Percentiles rank a stretch among this genome's conserved stretches.
Evolutionary conservation across 2,797 vertebrate genomes (phyloP).

Genomic region (Mormyrus proboscirostris): DNA sequence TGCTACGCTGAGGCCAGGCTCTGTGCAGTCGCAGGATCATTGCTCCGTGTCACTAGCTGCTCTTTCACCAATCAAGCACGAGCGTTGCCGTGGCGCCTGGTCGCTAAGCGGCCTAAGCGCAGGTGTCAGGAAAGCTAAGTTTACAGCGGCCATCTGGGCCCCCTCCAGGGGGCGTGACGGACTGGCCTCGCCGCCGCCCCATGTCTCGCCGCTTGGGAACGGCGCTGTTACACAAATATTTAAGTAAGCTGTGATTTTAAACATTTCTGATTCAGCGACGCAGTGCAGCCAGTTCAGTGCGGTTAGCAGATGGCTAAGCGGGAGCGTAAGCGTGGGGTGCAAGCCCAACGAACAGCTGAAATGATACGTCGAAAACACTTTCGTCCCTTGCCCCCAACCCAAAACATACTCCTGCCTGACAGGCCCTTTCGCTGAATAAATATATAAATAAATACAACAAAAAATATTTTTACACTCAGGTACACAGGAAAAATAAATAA

Average conservation of each 20-base stretch:
- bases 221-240: background rate
- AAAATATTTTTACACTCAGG: conserved; percentile 44
- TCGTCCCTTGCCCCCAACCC: background rate
- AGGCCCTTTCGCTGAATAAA: conserved; percentile 20
- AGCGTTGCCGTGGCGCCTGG: background rate
- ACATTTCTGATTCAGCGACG: conserved; percentile 11
- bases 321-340: background rate
- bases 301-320: conserved; percentile 12
- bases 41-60: background rate
- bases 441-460: conserved; percentile 34
- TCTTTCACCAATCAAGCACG: background rate
- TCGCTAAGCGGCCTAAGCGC: background rate
- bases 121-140: conserved; percentile 5
- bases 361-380: background rate
- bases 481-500: conserved; percentile 48
- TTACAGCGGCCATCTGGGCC: background rate
- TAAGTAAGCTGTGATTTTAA: conserved; percentile 6
- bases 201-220: background rate
- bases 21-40: background rate
- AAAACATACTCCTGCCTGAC: background rate
- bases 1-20: background rate
- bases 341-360: background rate
- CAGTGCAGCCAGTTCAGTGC: background rate
- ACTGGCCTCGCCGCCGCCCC: background rate
- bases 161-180: background rate